A percentile compares a stretch with the other conserved stretches of the same genome.
These are phyloP conservation scores for Gallinago solitaria DNA, from an alignment of 2,797 vertebrate genomes.

Conservation along the genomic window DNA sequence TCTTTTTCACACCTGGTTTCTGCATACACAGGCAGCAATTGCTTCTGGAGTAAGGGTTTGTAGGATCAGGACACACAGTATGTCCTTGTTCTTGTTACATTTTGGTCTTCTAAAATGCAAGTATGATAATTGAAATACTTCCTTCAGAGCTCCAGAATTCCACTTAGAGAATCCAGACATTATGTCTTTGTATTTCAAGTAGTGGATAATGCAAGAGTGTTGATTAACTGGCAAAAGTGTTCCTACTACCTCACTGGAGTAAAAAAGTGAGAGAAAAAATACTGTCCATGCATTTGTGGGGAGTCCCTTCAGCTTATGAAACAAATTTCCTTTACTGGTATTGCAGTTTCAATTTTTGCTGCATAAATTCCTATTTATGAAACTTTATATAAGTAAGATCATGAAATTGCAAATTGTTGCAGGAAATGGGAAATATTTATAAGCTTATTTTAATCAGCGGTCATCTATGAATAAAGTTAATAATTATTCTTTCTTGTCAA, in stretches of 20 bases:
- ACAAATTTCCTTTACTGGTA: neutral
- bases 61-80: neutral
- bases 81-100: neutral
- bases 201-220: neutral
- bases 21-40: neutral
- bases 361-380: neutral
- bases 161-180: neutral
- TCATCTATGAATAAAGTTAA: neutral
- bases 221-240: conserved; percentile 23
- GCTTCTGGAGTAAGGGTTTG: neutral
- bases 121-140: neutral
- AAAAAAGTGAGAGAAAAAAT: neutral
- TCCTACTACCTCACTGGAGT: neutral
- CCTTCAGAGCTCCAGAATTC: neutral
- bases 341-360: neutral
- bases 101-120: neutral
- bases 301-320: neutral
- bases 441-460: neutral
- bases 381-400: neutral
- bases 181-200: neutral
- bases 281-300: neutral
- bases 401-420: neutral
- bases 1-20: neutral
- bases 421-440: neutral
- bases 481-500: neutral